phyloP scores from a whole-genome alignment of 2,113 vertebrate species.

The Bos indicus region DNA sequence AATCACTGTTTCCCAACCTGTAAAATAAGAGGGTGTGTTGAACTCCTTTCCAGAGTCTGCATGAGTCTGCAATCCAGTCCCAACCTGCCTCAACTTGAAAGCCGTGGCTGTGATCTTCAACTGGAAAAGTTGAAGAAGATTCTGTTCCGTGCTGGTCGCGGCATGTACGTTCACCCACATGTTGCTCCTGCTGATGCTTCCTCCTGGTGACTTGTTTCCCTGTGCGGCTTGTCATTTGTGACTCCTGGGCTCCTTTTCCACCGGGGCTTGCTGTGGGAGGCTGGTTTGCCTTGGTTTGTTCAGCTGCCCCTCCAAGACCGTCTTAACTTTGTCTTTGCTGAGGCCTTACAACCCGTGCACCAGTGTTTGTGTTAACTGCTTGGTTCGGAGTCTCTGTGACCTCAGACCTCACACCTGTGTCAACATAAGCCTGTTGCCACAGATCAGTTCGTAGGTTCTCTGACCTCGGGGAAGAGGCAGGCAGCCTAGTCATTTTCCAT shows the following conservation, averaged over 20 bases:
- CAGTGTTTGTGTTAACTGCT: not conserved
- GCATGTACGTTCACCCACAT: not conserved
- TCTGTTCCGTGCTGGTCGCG: not conserved
- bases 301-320: not conserved
- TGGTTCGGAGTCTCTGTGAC: not conserved
- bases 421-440: not conserved
- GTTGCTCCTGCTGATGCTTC: not conserved
- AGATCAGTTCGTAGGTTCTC: not conserved
- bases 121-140: not conserved
- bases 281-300: not conserved
- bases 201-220: not conserved
- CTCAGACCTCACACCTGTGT: not conserved
- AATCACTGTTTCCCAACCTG: not conserved
- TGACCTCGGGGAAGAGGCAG: not conserved
- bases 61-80: not conserved
- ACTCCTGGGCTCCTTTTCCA: not conserved
- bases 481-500: not conserved
- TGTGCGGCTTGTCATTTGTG: not conserved
- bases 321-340: not conserved
- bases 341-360: not conserved
- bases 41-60: not conserved
- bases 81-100: not conserved
- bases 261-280: not conserved
- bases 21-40: not conserved
- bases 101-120: not conserved